These are phyloP conservation scores for Leucoma salicis DNA, from an alignment of 2,888 invertebrate species.

Conservation along the genomic window DNA sequence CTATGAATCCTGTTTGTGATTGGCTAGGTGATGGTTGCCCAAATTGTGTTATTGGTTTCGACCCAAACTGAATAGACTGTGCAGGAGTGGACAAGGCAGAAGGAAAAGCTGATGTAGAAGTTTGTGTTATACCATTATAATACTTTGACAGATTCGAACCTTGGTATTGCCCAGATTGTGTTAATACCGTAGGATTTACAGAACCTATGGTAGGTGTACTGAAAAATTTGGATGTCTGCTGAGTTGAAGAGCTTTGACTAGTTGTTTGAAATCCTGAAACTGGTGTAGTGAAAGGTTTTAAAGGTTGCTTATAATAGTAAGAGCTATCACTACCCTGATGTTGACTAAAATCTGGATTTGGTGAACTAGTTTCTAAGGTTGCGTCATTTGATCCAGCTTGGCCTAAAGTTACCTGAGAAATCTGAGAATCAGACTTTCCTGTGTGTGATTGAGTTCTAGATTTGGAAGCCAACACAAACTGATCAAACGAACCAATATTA, in stretches of 20 bases:
- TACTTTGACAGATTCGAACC: constrained; percentile 14
- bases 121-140: constrained; percentile 33
- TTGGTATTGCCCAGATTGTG: constrained; percentile 18
- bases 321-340: constrained; percentile 45
- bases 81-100: constrained; percentile 36
- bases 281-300: constrained; percentile 40
- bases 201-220: constrained; percentile 21
- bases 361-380: constrained; percentile 16
- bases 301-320: constrained; percentile 59
- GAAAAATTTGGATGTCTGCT: constrained; percentile 23
- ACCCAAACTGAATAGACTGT: constrained; percentile 13
- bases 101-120: constrained; percentile 45
- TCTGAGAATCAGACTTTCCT: not conserved
- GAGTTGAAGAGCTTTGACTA: not conserved
- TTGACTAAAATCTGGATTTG: constrained; percentile 37
- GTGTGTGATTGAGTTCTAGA: not conserved
- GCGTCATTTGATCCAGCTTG: constrained; percentile 4
- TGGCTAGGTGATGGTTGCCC: constrained; percentile 12
- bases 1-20: constrained; percentile 9
- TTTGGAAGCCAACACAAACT: not conserved
- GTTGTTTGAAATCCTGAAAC: not conserved
- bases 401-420: not conserved
- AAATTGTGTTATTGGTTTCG: constrained; percentile 19
- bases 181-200: constrained; percentile 13
- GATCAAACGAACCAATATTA: constrained; percentile 12